phyloP scores from a whole-genome alignment of 2,888 invertebrate species.

The Anoncus sp. region DNA sequence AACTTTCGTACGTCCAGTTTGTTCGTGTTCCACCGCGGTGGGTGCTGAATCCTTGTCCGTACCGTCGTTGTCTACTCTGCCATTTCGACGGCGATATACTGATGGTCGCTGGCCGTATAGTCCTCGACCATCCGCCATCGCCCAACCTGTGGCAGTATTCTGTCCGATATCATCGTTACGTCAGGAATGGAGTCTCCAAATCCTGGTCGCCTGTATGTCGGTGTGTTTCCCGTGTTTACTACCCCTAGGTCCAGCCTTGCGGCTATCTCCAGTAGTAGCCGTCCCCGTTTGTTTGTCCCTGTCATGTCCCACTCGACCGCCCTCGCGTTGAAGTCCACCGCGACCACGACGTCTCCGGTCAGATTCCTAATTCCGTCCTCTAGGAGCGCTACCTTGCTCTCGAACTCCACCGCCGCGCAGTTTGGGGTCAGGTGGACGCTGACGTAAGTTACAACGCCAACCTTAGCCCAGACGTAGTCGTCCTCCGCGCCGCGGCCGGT shows the following conservation, averaged over 20 bases:
- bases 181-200: constrained; percentile 50
- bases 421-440: constrained; percentile 21
- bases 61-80: constrained; percentile 8
- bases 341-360: constrained; percentile 53
- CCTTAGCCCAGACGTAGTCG: constrained; percentile 44
- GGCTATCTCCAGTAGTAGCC: constrained; percentile 63
- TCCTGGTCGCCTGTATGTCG: constrained; percentile 56
- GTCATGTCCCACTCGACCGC: constrained; percentile 66
- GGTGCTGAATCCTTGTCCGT: constrained; percentile 23
- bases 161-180: constrained; percentile 50
- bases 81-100: constrained; percentile 52
- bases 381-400: constrained; percentile 49
- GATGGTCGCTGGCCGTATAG: constrained; percentile 65
- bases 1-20: constrained; percentile 2
- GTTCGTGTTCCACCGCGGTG: constrained; percentile 39
- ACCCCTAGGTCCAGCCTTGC: constrained; percentile 60
- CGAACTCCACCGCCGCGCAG: constrained; percentile 49
- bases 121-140: constrained; percentile 54
- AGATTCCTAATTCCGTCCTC: constrained; percentile 57
- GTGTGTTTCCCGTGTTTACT: constrained; percentile 40
- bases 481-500: constrained; percentile 31
- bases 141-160: constrained; percentile 7
- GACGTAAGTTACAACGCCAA: constrained; percentile 51
- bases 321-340: constrained; percentile 23
- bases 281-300: constrained; percentile 59